Base-by-base conservation (phyloP, 2,888 invertebrate species). In the Resseliella maxima region DNA sequence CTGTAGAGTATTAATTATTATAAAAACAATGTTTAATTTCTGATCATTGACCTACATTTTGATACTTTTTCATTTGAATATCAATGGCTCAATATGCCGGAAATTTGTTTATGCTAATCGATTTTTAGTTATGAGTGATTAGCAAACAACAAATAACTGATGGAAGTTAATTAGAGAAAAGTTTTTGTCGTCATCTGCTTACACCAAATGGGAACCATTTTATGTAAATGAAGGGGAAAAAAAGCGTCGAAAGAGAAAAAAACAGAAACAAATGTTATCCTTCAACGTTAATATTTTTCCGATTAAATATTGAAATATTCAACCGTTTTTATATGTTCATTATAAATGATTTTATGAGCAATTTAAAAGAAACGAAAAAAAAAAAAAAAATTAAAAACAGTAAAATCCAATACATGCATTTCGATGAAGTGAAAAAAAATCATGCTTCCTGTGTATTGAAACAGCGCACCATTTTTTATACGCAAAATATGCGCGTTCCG, bases 381-480 rank as follows among this genome's bases (percentile, higher is more conserved):
- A n/a, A n/a, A n/a, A n/a, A n/a, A n/a, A n/a, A n/a, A 59, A 24
- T 72, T 10, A 72, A 31, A 35, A 72, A 72, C 18, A 59, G 24
- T 12, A 50, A 50, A 50, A 2, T 50, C 10, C 15, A 6, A 15
- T 2, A 72, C n/a, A 31, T 2, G 15, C 24, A 24, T 72, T 31
- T 72, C 72, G 72, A 72, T 31, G 31, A 35, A 72, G 72, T 35
- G 72, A 72, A n/a, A 72, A 72, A 31, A 72, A 72, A 31, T 72
- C 31, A 27, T 31, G 35, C 35, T 31, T 72, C 72, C 72, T 31
- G 31, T 72, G 0, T 72, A 35, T 24, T n/a, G 24, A 24, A 72
- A 31, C n/a, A n/a, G n/a, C n/a, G n/a, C n/a, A n/a, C n/a, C n/a
- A 31, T 72, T 27, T 2, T 18, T 5, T 59, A 27, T 72, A 35